These are phyloP conservation scores for Apistogramma diplotaenia DNA, from an alignment of 2,113 vertebrate species.

Conservation along the genomic window DNA sequence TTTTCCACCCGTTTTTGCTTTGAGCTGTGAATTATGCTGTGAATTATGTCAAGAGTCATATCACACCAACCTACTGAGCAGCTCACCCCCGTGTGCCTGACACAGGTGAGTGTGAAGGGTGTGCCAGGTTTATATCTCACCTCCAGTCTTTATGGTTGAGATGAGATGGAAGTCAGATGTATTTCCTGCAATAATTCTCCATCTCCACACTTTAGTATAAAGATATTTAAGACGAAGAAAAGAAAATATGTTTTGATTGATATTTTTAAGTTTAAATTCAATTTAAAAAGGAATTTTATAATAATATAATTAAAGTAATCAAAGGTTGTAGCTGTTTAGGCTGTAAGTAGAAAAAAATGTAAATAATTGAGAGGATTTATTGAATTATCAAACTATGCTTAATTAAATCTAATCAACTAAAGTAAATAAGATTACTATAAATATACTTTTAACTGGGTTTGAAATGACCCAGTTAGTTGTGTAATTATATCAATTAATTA, in stretches of 20 bases:
- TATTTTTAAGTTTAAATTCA: neutral
- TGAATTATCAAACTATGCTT: too few species aligned
- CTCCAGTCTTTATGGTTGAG: neutral
- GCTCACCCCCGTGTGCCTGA: too few species aligned
- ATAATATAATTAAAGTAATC: too few species aligned
- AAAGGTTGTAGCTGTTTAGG: too few species aligned
- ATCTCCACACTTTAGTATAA: neutral
- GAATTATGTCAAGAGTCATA: constrained; percentile 13
- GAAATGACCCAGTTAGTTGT: neutral
- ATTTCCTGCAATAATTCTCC: neutral
- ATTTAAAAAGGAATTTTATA: too few species aligned
- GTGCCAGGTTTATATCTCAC: neutral
- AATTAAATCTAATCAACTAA: too few species aligned
- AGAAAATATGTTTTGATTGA: neutral
- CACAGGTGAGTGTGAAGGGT: neutral
- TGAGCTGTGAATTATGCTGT: neutral
- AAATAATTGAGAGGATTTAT: too few species aligned
- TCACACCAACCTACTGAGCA: too few species aligned
- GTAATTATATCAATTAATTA: neutral
- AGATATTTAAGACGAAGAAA: neutral
- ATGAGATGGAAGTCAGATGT: neutral
- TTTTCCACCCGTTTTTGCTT: neutral
- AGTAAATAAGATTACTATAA: too few species aligned
- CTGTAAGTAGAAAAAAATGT: too few species aligned
- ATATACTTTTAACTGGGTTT: neutral